Evolutionary conservation across 2,888 invertebrate genomes (phyloP).

Genomic region (Synanthedon tipuliformis): DNA sequence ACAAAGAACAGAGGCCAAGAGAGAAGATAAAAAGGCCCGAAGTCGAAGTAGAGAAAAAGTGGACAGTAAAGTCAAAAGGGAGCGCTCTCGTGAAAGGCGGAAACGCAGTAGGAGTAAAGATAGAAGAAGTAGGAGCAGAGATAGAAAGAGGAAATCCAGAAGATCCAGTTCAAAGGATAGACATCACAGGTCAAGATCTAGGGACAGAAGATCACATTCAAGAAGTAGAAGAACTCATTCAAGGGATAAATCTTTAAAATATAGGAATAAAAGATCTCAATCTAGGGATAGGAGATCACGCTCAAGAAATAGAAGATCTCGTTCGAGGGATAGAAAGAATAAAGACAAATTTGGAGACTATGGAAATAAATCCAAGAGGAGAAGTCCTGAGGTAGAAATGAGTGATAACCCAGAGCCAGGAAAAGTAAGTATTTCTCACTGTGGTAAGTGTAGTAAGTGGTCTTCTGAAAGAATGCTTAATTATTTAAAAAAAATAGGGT

Average conservation of each 20-base stretch:
- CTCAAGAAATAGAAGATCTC: constrained; percentile 26
- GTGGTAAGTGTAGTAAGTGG: too few relatives aligned
- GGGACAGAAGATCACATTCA: constrained; percentile 26
- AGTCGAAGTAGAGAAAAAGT: constrained; percentile 31
- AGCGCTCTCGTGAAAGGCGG: constrained; percentile 30
- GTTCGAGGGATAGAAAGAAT: constrained; percentile 25
- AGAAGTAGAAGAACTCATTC: constrained; percentile 19
- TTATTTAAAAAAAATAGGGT: too few relatives aligned
- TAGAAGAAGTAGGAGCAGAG: constrained; percentile 21
- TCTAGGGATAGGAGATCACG: constrained; percentile 23
- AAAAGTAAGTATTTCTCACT: constrained; percentile 58
- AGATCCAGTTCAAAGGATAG: constrained; percentile 23
- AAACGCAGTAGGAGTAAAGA: constrained; percentile 18
- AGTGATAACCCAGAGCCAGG: constrained; percentile 83
- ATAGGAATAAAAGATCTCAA: constrained; percentile 12
- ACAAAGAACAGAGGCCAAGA: constrained; percentile 19
- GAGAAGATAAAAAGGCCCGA: constrained; percentile 23
- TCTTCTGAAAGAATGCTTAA: too few relatives aligned
- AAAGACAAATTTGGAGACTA: constrained; percentile 34
- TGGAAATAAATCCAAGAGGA: constrained; percentile 37
- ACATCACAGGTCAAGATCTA: constrained; percentile 18
- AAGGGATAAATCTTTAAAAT: constrained; percentile 27
- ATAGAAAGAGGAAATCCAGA: constrained; percentile 26
- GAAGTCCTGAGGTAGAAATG: constrained; percentile 66
- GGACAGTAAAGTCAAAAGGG: constrained; percentile 25